Evolutionary conservation across 53 echinoderm and acorn worm species (phyloP).

Genomic region (Paelopatides confundens): DNA sequence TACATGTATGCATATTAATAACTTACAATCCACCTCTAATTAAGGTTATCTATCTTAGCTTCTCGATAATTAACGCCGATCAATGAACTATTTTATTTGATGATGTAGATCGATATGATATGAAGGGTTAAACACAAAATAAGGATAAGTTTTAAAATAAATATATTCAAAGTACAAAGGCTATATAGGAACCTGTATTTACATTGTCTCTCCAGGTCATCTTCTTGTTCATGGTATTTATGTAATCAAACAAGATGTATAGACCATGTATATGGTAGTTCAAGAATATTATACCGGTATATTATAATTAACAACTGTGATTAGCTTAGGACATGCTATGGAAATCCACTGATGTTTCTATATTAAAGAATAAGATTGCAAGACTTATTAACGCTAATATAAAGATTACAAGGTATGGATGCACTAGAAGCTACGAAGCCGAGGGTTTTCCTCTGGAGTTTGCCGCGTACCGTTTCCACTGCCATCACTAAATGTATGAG

Average conservation of each 20-base stretch:
- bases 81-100: too few relatives aligned
- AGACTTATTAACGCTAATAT: not conserved
- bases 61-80: too few relatives aligned
- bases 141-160: too few relatives aligned
- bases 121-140: too few relatives aligned
- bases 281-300: not conserved
- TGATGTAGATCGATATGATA: too few relatives aligned
- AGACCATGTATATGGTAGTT: not conserved
- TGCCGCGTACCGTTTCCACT: not conserved
- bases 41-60: too few relatives aligned
- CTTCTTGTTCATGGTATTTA: not conserved
- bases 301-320: not conserved
- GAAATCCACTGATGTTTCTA: not conserved
- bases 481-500: not conserved
- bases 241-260: not conserved
- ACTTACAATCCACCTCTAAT: too few relatives aligned
- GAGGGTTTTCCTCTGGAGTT: not conserved
- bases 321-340: not conserved
- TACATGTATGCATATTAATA: too few relatives aligned
- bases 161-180: not conserved
- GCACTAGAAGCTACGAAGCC: not conserved
- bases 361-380: not conserved
- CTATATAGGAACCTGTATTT: not conserved
- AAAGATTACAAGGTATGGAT: too few relatives aligned
- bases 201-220: not conserved